Conservation (phyloP, 2,888 invertebrate species). For the Drosophila siamana region DNA sequence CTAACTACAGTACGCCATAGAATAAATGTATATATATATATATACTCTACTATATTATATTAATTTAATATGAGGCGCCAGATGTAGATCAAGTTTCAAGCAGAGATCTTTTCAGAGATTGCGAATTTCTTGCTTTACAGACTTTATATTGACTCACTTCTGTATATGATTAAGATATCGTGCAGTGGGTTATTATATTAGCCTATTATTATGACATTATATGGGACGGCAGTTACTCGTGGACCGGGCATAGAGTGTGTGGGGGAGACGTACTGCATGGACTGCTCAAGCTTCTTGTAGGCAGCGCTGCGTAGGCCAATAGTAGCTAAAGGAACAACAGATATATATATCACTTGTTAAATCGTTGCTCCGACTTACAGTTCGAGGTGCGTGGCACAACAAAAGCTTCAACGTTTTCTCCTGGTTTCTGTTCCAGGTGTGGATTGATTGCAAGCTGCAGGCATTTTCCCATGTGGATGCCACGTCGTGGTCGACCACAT, state of each 20-base stretch:
- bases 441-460: constrained; percentile 80
- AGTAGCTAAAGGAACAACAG: constrained; percentile 58
- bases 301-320: constrained; percentile 75
- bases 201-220: constrained; percentile 83
- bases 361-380: constrained; percentile 65
- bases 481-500: constrained; percentile 81
- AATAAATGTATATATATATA: neutral
- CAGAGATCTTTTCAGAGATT: neutral
- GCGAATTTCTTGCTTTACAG: too few species aligned
- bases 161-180: neutral
- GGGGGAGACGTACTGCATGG: constrained; percentile 84
- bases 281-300: constrained; percentile 80
- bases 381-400: constrained; percentile 80
- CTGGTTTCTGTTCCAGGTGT: constrained; percentile 31
- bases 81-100: neutral
- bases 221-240: constrained; percentile 79
- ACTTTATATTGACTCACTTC: neutral
- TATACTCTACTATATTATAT: neutral
- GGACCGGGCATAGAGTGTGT: constrained; percentile 82
- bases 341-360: neutral
- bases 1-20: neutral
- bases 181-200: constrained; percentile 34
- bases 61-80: neutral
- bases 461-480: constrained; percentile 82
- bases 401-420: neutral